Base-by-base conservation (phyloP, 2,113 vertebrate genomes). In the Thinocorus orbignyianus region DNA sequence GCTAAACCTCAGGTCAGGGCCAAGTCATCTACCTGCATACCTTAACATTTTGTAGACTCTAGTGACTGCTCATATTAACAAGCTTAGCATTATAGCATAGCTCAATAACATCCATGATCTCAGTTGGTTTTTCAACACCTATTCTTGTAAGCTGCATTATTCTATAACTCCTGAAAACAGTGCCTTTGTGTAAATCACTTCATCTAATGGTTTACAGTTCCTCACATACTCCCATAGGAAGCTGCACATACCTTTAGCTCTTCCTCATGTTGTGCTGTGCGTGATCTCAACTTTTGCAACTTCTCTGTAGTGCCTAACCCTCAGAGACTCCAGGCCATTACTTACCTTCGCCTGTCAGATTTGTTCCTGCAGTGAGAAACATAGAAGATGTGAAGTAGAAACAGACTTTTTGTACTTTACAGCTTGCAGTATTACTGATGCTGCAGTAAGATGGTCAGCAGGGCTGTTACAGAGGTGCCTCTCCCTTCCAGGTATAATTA, bases 201-300 rank as follows among this genome's bases (percentile, higher is more conserved):
- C 22, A 26, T 15, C 42, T 25, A 18, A 41, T 46, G n/a, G 30
- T 52, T 37, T 52, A 35, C 33, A 37, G 49, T 30, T 46, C 54
- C 37, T 57, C 33, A 44, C 8, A 1, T 2, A 1, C 13, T 62
- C 48, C 33, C 30, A 6, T 2, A 16, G 52, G 37, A 86, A 54
- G 11, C 15, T 33, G 23, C 8, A 13, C 9, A 39, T 28, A 57
- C 24, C 39, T 57, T n/a, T 13, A 62, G 10, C 13, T 12, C 19
- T n/a, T 62, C 42, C 25, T 3, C 13, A 1, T 7, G 11, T 9
- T 15, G 19, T 6, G 1, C 11, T 20, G 25, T 24, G 42, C 8
- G 23, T 51, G 17, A 24, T 15, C 61, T 83, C 81, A 70, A 7
- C 28, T 37, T 22, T 24, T 37, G 15, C 2, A 1, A 24, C 54